Evolutionary conservation across 2,888 invertebrate genomes (phyloP).

Genomic region (Polietes domitor): DNA sequence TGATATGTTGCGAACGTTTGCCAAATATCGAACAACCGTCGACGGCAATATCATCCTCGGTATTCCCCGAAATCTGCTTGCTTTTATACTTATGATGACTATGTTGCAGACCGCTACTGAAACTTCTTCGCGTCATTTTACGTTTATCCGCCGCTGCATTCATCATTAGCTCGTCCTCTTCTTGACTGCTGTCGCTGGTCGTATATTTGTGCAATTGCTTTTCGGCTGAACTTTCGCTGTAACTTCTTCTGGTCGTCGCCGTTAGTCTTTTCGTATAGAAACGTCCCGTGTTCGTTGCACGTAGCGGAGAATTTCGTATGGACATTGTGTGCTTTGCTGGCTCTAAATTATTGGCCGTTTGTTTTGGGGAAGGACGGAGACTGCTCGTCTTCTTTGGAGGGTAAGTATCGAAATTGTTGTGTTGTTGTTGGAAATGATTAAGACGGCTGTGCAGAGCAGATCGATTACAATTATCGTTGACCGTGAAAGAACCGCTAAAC

Average conservation of each 20-base stretch:
- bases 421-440: slow-evolving; percentile 30
- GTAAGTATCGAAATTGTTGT: slow-evolving; percentile 54
- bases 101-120: slow-evolving; percentile 46
- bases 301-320: slow-evolving; percentile 53
- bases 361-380: slow-evolving; percentile 27
- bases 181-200: slow-evolving; percentile 48
- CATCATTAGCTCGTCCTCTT: slow-evolving; percentile 57
- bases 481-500: slow-evolving; percentile 46
- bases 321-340: slow-evolving; percentile 52
- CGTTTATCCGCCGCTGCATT: slow-evolving; percentile 52
- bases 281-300: slow-evolving; percentile 41
- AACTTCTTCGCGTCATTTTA: slow-evolving; percentile 56
- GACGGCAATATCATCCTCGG: slow-evolving; percentile 33
- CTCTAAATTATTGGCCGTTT: slow-evolving; percentile 50
- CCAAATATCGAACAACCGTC: slow-evolving; percentile 43
- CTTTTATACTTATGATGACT: slow-evolving; percentile 54
- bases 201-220: slow-evolving; percentile 65
- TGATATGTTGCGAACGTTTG: slow-evolving; percentile 59
- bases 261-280: slow-evolving; percentile 53
- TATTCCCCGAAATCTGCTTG: slow-evolving; percentile 10
- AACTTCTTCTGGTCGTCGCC: slow-evolving; percentile 68
- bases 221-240: slow-evolving; percentile 74
- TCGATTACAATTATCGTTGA: slow-evolving; percentile 42
- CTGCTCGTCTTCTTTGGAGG: slow-evolving; percentile 47
- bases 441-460: slow-evolving; percentile 37